Evolutionary conservation across 2,797 vertebrate species (phyloP).

Genomic region (Clarias fuscus): DNA sequence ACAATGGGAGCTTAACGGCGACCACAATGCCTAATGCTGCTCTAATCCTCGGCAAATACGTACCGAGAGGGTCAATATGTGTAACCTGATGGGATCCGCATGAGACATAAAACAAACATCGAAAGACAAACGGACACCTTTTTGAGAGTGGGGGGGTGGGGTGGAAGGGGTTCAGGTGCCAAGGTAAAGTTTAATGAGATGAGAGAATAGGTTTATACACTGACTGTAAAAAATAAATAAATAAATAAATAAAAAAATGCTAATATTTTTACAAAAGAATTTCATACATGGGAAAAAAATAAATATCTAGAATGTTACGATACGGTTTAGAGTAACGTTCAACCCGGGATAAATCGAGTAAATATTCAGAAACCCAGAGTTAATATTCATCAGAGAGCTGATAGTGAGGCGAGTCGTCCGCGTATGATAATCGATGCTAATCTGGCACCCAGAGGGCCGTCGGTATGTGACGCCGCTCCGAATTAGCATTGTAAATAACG

Average conservation of each 20-base stretch:
- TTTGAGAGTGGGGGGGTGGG: not conserved
- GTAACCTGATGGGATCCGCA: conserved; percentile 63
- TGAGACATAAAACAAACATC: conserved; percentile 54
- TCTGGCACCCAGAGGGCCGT: conserved; percentile 87
- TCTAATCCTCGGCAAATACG: conserved; percentile 92
- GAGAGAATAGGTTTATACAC: not conserved
- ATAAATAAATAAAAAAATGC: not conserved
- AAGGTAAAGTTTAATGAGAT: not conserved
- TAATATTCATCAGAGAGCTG: conserved; percentile 70
- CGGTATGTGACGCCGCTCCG: conserved; percentile 76
- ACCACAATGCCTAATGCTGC: conserved; percentile 64
- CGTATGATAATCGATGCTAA: conserved; percentile 98
- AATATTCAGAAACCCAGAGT: conserved; percentile 71
- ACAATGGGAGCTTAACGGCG: conserved; percentile 80
- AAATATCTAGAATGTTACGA: not conserved
- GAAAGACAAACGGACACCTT: conserved; percentile 53
- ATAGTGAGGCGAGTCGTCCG: conserved; percentile 93
- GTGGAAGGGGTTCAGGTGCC: not conserved
- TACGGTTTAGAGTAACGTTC: not conserved
- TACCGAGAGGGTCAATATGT: conserved; percentile 75
- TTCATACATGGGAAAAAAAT: not conserved
- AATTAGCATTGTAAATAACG: conserved; percentile 92
- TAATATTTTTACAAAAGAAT: not conserved
- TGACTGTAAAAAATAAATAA: not conserved
- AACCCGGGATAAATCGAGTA: conserved; percentile 55